Percentiles rank a stretch among this genome's conserved stretches.
phyloP scores from a whole-genome alignment of 1,140 invertebrate genomes.

The Pseudoatta argentina region DNA sequence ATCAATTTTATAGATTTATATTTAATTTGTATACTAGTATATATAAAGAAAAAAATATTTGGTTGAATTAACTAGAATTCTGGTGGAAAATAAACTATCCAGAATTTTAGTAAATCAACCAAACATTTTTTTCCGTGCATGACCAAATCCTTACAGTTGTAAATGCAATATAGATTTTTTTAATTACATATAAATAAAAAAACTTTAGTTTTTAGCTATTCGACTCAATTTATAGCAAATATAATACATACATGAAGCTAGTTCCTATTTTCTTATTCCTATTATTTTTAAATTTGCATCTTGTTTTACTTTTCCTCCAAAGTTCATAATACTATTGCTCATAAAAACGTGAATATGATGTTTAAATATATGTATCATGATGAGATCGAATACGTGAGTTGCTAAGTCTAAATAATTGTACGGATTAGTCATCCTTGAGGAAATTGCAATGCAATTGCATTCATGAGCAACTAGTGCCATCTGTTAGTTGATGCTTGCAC shows the following conservation, averaged over 20 bases:
- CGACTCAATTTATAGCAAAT: not conserved
- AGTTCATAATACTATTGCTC: not conserved
- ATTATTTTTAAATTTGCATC: not conserved
- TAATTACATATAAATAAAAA: not conserved
- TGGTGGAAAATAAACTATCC: too few species aligned
- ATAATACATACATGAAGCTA: not conserved
- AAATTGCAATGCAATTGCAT: constrained; percentile 17
- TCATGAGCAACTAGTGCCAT: constrained; percentile 59
- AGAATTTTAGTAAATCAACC: too few species aligned
- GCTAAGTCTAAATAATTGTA: not conserved
- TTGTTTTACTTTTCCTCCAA: not conserved
- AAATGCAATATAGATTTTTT: not conserved
- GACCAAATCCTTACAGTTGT: not conserved
- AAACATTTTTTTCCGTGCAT: too few species aligned
- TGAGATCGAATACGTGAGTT: not conserved
- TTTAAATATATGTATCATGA: not conserved
- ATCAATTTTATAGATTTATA: not conserved
- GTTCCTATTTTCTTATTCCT: not conserved
- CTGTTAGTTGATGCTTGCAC: constrained; percentile 47
- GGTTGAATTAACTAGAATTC: too few species aligned
- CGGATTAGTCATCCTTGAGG: not conserved
- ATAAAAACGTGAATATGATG: not conserved
- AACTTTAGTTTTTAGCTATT: not conserved
- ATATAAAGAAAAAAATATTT: not conserved
- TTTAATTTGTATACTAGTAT: not conserved